These are phyloP conservation scores for Ascidia mentula DNA, from an alignment of 23 tunicate species.

Conservation along the genomic window DNA sequence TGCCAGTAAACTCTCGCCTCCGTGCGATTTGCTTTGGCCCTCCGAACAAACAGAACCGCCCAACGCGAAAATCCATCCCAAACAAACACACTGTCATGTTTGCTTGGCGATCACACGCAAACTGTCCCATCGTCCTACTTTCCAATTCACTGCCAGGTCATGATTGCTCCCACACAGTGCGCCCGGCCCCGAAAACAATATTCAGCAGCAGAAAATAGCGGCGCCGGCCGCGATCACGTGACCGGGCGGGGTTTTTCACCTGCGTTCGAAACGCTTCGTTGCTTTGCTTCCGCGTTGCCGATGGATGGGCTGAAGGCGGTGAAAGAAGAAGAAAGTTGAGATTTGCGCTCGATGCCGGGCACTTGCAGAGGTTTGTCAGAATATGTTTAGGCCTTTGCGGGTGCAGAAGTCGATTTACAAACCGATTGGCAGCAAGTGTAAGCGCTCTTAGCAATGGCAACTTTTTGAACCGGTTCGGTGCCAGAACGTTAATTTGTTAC, in stretches of 20 bases:
- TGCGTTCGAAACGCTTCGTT: neutral
- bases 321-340: neutral
- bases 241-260: slow-evolving; percentile 13
- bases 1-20: neutral
- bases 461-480: too few relatives aligned
- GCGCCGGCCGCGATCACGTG: slow-evolving; percentile 5
- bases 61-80: slow-evolving; percentile 1
- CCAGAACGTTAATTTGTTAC: too few relatives aligned
- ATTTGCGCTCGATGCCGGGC: neutral
- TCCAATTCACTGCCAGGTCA: neutral
- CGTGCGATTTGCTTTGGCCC: neutral
- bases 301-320: neutral
- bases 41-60: neutral
- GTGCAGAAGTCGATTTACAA: neutral
- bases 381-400: neutral
- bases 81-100: neutral
- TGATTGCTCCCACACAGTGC: neutral
- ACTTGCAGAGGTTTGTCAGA: neutral
- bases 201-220: neutral
- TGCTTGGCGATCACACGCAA: neutral
- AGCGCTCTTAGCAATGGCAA: too few relatives aligned
- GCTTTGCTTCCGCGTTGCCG: slow-evolving; percentile 4
- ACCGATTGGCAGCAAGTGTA: too few relatives aligned
- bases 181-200: neutral
- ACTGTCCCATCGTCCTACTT: neutral